phyloP scores from a whole-genome alignment of 1,140 invertebrate genomes.

The Tetramorium parvispinum region DNA sequence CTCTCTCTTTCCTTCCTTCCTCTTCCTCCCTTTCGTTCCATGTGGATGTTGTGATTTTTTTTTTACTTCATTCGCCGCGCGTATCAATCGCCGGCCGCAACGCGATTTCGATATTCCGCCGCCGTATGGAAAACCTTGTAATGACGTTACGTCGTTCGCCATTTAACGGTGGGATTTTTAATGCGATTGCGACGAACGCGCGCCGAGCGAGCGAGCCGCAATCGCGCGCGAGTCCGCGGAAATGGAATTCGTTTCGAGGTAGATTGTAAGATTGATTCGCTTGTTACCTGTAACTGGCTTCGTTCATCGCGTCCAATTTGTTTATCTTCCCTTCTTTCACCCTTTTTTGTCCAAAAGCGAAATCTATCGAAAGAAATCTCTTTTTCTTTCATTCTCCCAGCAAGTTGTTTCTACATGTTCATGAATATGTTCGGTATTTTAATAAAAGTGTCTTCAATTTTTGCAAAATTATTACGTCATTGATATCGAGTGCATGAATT shows the following conservation, averaged over 20 bases:
- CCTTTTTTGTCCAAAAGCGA: constrained; percentile 12
- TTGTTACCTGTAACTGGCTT: constrained; percentile 17
- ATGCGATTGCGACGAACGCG: constrained; percentile 50
- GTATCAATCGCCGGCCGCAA: constrained; percentile 57
- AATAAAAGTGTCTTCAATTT: neutral
- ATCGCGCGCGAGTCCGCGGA: constrained; percentile 50
- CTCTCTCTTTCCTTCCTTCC: neutral
- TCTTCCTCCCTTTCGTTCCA: constrained; percentile 1
- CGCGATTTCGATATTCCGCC: constrained; percentile 60
- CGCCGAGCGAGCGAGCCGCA: constrained; percentile 35
- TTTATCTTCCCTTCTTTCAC: constrained; percentile 18
- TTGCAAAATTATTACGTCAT: neutral
- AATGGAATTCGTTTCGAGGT: constrained; percentile 53
- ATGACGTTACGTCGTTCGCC: constrained; percentile 57
- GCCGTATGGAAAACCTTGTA: constrained; percentile 60
- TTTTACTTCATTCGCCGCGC: constrained; percentile 51
- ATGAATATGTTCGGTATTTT: neutral
- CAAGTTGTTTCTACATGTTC: neutral
- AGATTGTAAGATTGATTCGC: constrained; percentile 55
- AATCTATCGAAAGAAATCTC: constrained; percentile 19
- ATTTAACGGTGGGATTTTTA: constrained; percentile 62
- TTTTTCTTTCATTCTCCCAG: neutral
- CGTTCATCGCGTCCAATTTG: constrained; percentile 36
- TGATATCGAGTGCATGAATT: neutral
- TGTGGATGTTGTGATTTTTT: constrained; percentile 42